Evolutionary conservation across 30 jellyfish, hydroid and myxozoan genomes (phyloP), one percentile per base, ranked within the genome.

Genomic region (Pseudorhiza aurosa): DNA sequence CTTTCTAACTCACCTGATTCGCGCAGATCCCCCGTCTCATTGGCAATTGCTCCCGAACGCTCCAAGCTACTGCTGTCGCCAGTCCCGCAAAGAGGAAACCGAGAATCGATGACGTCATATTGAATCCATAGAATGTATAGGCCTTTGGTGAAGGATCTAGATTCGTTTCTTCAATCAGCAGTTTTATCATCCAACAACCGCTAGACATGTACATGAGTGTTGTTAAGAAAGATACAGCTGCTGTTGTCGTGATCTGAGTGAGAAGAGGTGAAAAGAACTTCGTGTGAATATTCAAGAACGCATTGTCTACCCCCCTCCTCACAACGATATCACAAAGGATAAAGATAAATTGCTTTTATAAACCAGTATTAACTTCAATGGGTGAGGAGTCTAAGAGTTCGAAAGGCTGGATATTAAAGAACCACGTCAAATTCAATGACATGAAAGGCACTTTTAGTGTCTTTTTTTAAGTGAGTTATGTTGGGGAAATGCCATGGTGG

Each of bases 21-120:
- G 62, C 71, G 26, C 63, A 12, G 21, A 5, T 44, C 35, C 29
- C 33, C 18, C 60, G 18, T 70, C 91, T 60, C 27, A 35, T 3
- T 1, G 83, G 82, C 27, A 80, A 35, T 46, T 70, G 80, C 35
- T 80, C 91, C 37, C 91, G 60, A 3, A 80, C 72, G 56, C 83
- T 65, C 91, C 91, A 80, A n/a, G 84, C 83, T 30, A 80, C 77
- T 12, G 83, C 91, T 5, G 91, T 55, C 2, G 91, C 49, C 65
- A 80, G 55, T 50, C 91, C 91, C 50, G 84, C 69, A 29, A 80
- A 62, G 21, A 80, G 72, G 33, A 80, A 80, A 2, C 85, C 91
- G 40, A 65, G 67, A 14, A 80, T 45, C 11, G 91, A 50, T 0
- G 91, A 40, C 10, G 91, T 53, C 91, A 68, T 80, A 44, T 80